Base-by-base conservation (phyloP, 2,113 vertebrate species). In the Marcusenius ussheri region DNA sequence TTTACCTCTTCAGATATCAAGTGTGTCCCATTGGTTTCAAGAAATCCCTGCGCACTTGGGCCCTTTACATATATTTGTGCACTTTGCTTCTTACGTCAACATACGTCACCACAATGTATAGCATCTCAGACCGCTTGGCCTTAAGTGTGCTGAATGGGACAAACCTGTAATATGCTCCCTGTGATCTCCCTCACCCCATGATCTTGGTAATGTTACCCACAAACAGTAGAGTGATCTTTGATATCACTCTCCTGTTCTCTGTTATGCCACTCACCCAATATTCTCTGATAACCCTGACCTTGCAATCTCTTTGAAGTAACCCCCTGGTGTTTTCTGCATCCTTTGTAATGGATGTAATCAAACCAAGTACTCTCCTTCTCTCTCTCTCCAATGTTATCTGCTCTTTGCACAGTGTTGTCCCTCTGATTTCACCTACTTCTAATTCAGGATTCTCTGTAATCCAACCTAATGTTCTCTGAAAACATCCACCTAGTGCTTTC, bases 241-340 rank as follows among this genome's bases (percentile, higher is more conserved):
- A 83, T 45, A 83, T 83, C 15, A 21, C 39, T 21, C 39, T 8
- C 19, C 39, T 49, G 42, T 90, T 51, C 31, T 49, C 24, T 19
- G 47, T 19, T 27, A 50, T 35, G 45, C 51, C 84, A 51, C 47
- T 31, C n/a, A 50, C 8, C 46, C n/a, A 4, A 31, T 31, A 50
- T 86, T 86, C 49, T 86, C 3, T 86, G 84, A 24, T 58, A 35
- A 31, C 46, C 49, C 15, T 51, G 21, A 46, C 62, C 45, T 80
- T 31, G 39, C 42, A 89, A 15, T 88, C 11, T 42, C 56, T 2
- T 19, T 35, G 47, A 35, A 77, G 24, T 21, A 58, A 58, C 66
- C 93, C 96, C 96, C 94, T 96, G 77, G 95, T 97, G 6, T 95
- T 94, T 91, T 96, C 96, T 3, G 95, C 95, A 70, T 70, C 62